phyloP scores from a whole-genome alignment of 2,113 vertebrate genomes.

The Daphoenositta chrysoptera region DNA sequence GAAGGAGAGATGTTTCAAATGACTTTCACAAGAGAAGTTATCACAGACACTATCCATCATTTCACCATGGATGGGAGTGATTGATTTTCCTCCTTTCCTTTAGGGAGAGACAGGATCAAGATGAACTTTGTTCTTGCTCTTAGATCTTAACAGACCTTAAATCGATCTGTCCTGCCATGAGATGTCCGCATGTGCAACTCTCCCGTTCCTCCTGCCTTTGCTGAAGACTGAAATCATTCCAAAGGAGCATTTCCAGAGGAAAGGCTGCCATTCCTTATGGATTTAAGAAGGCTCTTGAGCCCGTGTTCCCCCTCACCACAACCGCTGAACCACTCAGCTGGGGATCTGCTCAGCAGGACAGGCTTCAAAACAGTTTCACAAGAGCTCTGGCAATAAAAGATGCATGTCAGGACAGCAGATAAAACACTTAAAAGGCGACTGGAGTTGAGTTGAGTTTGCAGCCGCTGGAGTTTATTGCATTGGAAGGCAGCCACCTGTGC shows the following conservation, averaged over 20 bases:
- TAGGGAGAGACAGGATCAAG: not conserved
- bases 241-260: slow-evolving; percentile 13
- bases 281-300: not conserved
- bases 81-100: not conserved
- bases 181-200: not conserved
- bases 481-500: not conserved
- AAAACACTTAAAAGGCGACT: not conserved
- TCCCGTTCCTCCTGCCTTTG: not conserved
- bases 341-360: not conserved
- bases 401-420: not conserved
- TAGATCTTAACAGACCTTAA: not conserved
- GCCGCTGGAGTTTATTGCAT: not conserved
- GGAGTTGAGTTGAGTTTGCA: not conserved
- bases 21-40: not conserved
- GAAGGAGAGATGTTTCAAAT: not conserved
- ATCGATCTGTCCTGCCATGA: not conserved
- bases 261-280: not conserved
- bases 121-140: not conserved
- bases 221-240: slow-evolving; percentile 3
- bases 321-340: not conserved
- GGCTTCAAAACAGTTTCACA: not conserved
- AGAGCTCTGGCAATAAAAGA: not conserved
- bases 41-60: not conserved
- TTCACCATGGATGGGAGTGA: accelerated
- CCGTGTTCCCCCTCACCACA: accelerated